Conservation (phyloP, 2,888 invertebrate species). For the Parascotia fuliginaria region DNA sequence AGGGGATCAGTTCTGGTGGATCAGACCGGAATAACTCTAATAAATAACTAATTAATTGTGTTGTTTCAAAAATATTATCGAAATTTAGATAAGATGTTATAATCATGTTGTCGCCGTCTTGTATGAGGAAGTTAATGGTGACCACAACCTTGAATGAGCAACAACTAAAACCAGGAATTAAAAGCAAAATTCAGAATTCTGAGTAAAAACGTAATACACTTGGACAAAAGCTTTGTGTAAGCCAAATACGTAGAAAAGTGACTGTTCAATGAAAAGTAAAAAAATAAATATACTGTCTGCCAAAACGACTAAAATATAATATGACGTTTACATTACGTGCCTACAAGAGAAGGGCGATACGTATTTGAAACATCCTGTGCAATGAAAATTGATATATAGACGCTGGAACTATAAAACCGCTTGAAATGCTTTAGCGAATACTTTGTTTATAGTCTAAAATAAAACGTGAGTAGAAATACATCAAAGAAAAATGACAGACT, state of each 20-base stretch:
- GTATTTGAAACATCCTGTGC: conserved; percentile 37
- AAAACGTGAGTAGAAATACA: background rate
- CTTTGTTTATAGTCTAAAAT: conserved; percentile 24
- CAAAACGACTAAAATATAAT: conserved; percentile 58
- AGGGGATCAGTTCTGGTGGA: no score
- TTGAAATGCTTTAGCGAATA: conserved; percentile 7
- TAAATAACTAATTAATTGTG: no score
- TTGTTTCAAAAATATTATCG: no score
- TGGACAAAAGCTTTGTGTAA: conserved; percentile 34
- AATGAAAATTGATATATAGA: conserved; percentile 25
- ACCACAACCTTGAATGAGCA: background rate
- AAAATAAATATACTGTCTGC: conserved; percentile 42
- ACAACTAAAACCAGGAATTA: background rate
- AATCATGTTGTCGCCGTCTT: background rate
- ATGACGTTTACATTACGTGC: conserved; percentile 42
- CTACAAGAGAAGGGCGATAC: conserved; percentile 37
- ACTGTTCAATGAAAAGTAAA: conserved; percentile 47
- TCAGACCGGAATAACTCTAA: no score
- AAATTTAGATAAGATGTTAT: no score
- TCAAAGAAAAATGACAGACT: no score
- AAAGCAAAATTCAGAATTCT: background rate
- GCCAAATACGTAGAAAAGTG: conserved; percentile 62
- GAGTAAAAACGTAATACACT: conserved; percentile 9
- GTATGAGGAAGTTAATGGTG: background rate
- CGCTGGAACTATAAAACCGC: conserved; percentile 21